Evolutionary conservation across 2,113 vertebrate species (phyloP).

Genomic region (Clarias magur): DNA sequence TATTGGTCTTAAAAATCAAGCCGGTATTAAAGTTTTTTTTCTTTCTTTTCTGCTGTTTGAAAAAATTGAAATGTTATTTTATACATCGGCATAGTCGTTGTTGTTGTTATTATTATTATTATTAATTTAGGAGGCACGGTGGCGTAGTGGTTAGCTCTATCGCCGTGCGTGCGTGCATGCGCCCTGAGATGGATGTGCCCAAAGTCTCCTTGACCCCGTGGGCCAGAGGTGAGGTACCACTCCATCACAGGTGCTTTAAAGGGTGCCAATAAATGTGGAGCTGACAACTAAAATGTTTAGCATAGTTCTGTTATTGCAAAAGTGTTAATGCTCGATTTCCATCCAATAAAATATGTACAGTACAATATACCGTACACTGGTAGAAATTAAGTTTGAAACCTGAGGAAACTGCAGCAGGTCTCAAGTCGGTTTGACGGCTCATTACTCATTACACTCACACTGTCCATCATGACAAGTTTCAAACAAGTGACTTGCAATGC

Average conservation of each 20-base stretch:
- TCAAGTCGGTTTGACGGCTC: no score
- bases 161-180: no score
- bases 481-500: not conserved
- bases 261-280: not conserved
- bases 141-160: no score
- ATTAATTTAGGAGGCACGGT: no score
- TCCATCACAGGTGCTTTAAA: not conserved
- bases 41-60: not conserved
- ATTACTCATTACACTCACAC: not conserved
- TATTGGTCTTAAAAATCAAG: not conserved
- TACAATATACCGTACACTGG: not conserved
- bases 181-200: no score
- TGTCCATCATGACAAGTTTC: not conserved
- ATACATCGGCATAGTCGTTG: no score
- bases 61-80: not conserved
- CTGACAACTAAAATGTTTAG: not conserved
- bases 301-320: not conserved
- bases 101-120: no score
- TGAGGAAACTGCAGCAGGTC: not conserved
- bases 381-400: not conserved
- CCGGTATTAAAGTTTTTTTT: not conserved
- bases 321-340: not conserved
- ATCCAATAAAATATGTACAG: not conserved
- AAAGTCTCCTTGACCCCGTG: no score
- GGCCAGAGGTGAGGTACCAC: no score